A percentile compares a stretch with the other conserved stretches of the same genome.
Conservation (phyloP, 2,888 invertebrate genomes). For the Timandra comae region DNA sequence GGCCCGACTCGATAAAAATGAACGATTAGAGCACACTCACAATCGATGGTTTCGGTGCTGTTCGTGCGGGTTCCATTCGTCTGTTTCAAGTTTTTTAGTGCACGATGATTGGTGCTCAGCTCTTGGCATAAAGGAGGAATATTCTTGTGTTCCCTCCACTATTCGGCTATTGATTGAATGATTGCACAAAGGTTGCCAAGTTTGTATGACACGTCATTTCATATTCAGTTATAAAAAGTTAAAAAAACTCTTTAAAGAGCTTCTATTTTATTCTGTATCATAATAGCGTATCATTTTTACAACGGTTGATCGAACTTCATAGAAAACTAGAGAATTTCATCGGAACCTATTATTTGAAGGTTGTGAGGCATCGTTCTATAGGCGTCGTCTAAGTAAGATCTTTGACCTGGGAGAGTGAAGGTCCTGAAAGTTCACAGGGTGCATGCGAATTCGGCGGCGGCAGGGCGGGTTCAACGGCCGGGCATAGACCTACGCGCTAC, state of each 20-base stretch:
- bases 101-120: constrained; percentile 15
- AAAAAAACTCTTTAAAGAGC: too few species aligned
- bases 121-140: constrained; percentile 6
- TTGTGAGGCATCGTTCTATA: too few species aligned
- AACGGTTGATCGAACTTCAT: too few species aligned
- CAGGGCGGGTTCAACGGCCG: constrained; percentile 57
- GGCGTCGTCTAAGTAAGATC: constrained; percentile 37
- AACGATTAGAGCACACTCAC: constrained; percentile 64
- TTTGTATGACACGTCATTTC: too few species aligned
- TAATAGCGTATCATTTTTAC: too few species aligned
- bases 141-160: constrained; percentile 2
- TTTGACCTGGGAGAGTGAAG: constrained; percentile 47
- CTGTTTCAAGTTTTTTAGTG: constrained; percentile 21
- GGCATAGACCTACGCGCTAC: constrained; percentile 67
- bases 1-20: constrained; percentile 73
- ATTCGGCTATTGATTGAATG: constrained; percentile 3
- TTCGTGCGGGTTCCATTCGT: constrained; percentile 28
- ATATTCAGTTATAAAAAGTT: too few species aligned
- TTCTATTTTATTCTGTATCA: too few species aligned
- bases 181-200: constrained; percentile 7
- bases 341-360: constrained; percentile 5
- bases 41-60: constrained; percentile 56
- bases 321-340: too few species aligned
- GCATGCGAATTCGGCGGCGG: constrained; percentile 57
- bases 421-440: constrained; percentile 48